phyloP scores from a whole-genome alignment of 2,113 vertebrate species.

The Tachysurus vachellii region DNA sequence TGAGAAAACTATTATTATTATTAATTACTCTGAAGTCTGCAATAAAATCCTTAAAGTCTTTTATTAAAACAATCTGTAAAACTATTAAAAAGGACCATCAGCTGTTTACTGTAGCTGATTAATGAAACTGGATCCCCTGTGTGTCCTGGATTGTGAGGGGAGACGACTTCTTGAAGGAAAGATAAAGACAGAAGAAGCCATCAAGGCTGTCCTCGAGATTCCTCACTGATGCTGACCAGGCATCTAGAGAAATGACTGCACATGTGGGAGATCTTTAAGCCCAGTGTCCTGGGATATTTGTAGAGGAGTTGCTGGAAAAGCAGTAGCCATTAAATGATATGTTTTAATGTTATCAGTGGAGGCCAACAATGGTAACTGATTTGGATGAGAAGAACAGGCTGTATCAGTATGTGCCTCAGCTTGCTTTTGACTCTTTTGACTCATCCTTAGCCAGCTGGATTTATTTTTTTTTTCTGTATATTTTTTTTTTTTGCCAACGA shows the following conservation, averaged over 20 bases:
- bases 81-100: neutral
- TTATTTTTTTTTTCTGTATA: neutral
- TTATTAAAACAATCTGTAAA: neutral
- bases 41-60: neutral
- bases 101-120: slow-evolving; percentile 27
- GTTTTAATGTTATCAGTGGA: neutral
- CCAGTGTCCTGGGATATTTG: slow-evolving; percentile 5
- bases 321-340: neutral
- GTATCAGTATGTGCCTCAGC: neutral
- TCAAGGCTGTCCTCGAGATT: slow-evolving; percentile 21
- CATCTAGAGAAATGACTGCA: neutral
- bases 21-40: neutral
- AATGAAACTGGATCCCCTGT: slow-evolving; percentile 30
- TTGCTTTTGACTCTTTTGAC: neutral
- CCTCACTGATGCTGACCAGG: neutral
- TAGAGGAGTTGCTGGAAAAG: slow-evolving; percentile 1
- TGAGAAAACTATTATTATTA: neutral
- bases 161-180: slow-evolving; percentile 27
- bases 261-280: slow-evolving; percentile 10
- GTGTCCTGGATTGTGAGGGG: slow-evolving; percentile 4
- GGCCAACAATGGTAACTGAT: neutral
- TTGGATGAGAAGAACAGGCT: neutral
- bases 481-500: neutral
- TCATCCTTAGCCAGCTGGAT: neutral
- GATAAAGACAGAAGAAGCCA: neutral